Evolutionary conservation across 2,797 vertebrate genomes (phyloP).

Genomic region (Cossypha heuglini): DNA sequence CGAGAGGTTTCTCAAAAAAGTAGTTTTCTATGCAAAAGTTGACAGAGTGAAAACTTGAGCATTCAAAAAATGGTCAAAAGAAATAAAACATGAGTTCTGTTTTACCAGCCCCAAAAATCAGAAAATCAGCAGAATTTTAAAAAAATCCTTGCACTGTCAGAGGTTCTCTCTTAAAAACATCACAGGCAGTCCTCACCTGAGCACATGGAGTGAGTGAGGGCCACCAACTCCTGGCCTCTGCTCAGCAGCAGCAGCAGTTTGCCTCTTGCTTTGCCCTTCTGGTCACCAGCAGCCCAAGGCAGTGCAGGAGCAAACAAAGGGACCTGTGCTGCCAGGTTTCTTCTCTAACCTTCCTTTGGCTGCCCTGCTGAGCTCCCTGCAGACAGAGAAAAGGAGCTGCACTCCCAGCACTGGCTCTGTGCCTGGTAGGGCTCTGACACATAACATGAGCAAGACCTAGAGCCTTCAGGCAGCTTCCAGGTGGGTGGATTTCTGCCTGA

Average conservation of each 20-base stretch:
- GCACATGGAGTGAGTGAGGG: neutral
- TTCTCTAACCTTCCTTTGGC: neutral
- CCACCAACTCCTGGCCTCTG: fast-evolving
- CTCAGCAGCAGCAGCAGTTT: neutral
- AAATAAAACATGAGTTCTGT: neutral
- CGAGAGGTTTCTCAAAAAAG: neutral
- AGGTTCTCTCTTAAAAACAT: neutral
- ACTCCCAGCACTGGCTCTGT: neutral
- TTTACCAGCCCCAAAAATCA: neutral
- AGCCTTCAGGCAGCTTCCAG: neutral
- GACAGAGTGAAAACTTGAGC: neutral
- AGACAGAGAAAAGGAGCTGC: neutral
- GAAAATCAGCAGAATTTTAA: neutral
- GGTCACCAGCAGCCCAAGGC: fast-evolving
- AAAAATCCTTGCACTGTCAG: neutral
- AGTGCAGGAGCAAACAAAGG: neutral
- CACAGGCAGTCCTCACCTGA: fast-evolving
- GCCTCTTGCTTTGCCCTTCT: neutral
- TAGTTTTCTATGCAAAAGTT: neutral
- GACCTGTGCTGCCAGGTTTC: neutral
- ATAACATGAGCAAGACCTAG: fast-evolving
- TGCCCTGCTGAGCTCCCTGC: neutral
- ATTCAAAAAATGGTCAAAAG: neutral
- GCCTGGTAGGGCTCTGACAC: neutral
- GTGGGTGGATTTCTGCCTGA: neutral